Evolutionary conservation across 1,140 invertebrate genomes (phyloP).

Genomic region (Leptopilina clavipes): DNA sequence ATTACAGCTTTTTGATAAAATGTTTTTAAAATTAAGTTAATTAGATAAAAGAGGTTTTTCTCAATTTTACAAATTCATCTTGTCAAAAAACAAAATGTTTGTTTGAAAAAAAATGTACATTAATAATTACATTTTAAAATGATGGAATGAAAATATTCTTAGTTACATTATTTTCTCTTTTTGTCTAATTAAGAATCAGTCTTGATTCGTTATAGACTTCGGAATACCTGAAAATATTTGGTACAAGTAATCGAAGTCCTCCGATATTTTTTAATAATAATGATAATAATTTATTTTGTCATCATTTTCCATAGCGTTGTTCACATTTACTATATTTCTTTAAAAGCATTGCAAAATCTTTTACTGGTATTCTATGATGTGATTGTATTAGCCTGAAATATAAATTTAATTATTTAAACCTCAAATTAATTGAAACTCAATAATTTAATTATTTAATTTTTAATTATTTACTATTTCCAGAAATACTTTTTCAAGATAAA

Average conservation of each 20-base stretch:
- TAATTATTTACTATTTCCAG: no score
- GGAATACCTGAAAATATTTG: constrained; percentile 1
- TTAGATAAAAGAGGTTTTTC: no score
- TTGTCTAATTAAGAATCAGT: constrained; percentile 28
- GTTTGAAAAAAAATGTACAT: neutral
- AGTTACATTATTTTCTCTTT: neutral
- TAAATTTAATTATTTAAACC: constrained; percentile 17
- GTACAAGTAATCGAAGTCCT: constrained; percentile 6
- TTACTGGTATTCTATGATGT: constrained; percentile 74
- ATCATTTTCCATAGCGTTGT: constrained; percentile 82
- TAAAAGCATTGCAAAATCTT: constrained; percentile 77
- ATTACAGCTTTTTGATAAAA: no score
- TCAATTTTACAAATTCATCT: neutral
- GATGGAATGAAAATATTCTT: neutral
- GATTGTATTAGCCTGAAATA: constrained; percentile 71
- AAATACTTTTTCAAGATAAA: no score
- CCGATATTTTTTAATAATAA: neutral
- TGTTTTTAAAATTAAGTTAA: no score
- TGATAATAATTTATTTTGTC: constrained; percentile 25
- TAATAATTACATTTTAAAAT: neutral
- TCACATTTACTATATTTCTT: constrained; percentile 79
- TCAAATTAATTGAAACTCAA: no score
- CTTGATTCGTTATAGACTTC: constrained; percentile 20
- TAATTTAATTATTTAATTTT: no score
- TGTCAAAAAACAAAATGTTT: neutral